Conservation (phyloP, 2,888 invertebrate species). For the Corythucha ciliata region DNA sequence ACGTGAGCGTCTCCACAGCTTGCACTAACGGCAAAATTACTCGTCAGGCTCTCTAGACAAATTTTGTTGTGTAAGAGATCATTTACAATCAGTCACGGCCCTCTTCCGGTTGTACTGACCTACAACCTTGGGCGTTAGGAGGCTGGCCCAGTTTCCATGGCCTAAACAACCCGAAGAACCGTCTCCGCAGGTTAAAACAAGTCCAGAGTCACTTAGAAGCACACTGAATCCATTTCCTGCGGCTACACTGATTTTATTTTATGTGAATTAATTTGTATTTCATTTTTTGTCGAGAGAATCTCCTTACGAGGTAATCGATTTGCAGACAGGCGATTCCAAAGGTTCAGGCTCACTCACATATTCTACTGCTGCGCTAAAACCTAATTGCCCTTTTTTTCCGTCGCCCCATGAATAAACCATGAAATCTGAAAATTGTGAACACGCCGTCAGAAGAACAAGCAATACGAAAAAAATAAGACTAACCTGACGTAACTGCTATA, state of each 20-base stretch:
- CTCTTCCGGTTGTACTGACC: conserved; percentile 38
- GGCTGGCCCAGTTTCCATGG: conserved; percentile 50
- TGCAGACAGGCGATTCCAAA: conserved; percentile 52
- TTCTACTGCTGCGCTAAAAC: conserved; percentile 45
- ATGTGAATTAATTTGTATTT: not conserved
- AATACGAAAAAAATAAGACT: conserved; percentile 5
- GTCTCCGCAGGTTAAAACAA: conserved; percentile 59
- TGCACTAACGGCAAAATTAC: conserved; percentile 52
- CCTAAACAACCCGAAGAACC: conserved; percentile 55
- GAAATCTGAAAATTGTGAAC: conserved; percentile 44
- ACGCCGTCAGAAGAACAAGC: too few species aligned
- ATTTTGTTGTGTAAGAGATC: too few species aligned
- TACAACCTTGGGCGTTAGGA: conserved; percentile 50
- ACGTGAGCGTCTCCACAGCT: conserved; percentile 56
- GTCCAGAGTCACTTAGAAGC: conserved; percentile 56
- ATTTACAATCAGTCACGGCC: not conserved
- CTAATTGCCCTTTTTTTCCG: conserved; percentile 56
- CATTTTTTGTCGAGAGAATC: not conserved
- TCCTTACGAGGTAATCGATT: conserved; percentile 48
- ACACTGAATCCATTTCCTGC: conserved; percentile 58
- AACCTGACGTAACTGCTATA: conserved; percentile 49
- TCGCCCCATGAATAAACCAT: conserved; percentile 62
- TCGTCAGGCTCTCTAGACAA: conserved; percentile 44
- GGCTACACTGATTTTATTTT: conserved; percentile 44
- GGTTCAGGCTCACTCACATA: conserved; percentile 50